Base-by-base conservation (phyloP, 2,797 vertebrate genomes). In the Scleropages formosus region DNA sequence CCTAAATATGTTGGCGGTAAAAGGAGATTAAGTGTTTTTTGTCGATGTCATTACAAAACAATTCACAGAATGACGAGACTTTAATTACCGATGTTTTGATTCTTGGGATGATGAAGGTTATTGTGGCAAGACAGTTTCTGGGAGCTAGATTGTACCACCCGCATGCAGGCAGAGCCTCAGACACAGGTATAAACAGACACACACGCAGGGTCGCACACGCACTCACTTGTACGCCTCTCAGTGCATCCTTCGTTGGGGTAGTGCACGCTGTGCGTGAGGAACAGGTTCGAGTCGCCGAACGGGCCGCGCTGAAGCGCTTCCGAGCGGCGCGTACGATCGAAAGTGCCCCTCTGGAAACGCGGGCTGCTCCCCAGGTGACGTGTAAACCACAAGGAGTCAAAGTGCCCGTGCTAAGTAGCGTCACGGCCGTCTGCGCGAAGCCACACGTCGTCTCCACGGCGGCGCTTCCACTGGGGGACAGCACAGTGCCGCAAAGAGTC, bases 11-110 rank as follows among this genome's bases (percentile, higher is more conserved):
- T 70, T 20, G 18, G 47, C 27, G 13, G 10, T 70, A 24, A 24
- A 51, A 47, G 7, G 68, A 68, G 66, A 49, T 68, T 68, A 8
- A 13, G 46, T 11, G 39, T 49, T 46, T 70, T 69, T 70, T 39
- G 31, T 39, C 16, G 18, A 70, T 16, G 49, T 51, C 68, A 70
- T 56, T 70, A 27, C 68, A 70, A 27, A 70, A 56, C 46, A 56
- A 70, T 11, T 70, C 47, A 53, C 68, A 56, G 11, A 53, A 49
- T 70, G 24, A 70, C 24, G 49, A 70, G 49, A 70, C 12, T 70
- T 56, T 70, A 70, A 70, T 26, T 3, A 27, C 22, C 8, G 15
- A 49, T 31, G 68, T 70, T 70, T 47, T 31, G 68, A 70, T 70
- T 70, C 49, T n/a, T 22, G 13, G 22, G 47, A 27, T 70, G 24